A percentile compares a stretch with the other conserved stretches of the same genome.
Conservation (phyloP, 1,140 invertebrate species). For the Drosophila bocki region DNA sequence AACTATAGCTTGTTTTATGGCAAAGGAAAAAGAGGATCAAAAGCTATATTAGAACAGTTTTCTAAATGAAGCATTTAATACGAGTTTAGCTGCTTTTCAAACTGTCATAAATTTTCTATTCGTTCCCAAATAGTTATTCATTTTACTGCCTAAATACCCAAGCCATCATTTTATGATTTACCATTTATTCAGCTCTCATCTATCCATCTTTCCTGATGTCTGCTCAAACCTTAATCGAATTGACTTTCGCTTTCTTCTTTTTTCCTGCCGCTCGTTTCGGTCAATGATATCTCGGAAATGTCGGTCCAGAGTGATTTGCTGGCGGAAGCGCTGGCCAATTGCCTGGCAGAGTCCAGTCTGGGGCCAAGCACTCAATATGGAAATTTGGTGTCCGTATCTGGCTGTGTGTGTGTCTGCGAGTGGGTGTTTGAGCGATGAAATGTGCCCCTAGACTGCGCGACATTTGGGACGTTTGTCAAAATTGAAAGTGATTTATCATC, state of each 20-base stretch:
- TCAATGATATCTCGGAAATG: conserved; percentile 58
- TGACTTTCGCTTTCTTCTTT: conserved; percentile 38
- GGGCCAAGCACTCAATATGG: conserved; percentile 44
- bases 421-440: conserved; percentile 61
- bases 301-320: conserved; percentile 53
- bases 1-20: too few relatives aligned
- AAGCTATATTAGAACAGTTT: too few relatives aligned
- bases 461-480: conserved; percentile 81
- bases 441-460: conserved; percentile 52
- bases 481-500: conserved; percentile 81
- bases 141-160: not conserved
- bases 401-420: conserved; percentile 10
- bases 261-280: conserved; percentile 6
- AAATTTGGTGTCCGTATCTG: conserved; percentile 37
- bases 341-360: conserved; percentile 24
- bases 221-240: conserved; percentile 39
- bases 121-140: conserved; percentile 8
- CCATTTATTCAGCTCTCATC: conserved; percentile 5
- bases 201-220: conserved; percentile 17
- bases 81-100: not conserved
- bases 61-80: not conserved
- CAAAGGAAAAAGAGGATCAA: too few relatives aligned
- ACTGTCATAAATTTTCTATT: not conserved
- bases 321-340: conserved; percentile 54
- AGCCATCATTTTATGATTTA: conserved; percentile 5